Evolutionary conservation across 2,888 invertebrate species (phyloP), one percentile per base, ranked within the genome.

Genomic region (Callyntrura guangdongensis): DNA sequence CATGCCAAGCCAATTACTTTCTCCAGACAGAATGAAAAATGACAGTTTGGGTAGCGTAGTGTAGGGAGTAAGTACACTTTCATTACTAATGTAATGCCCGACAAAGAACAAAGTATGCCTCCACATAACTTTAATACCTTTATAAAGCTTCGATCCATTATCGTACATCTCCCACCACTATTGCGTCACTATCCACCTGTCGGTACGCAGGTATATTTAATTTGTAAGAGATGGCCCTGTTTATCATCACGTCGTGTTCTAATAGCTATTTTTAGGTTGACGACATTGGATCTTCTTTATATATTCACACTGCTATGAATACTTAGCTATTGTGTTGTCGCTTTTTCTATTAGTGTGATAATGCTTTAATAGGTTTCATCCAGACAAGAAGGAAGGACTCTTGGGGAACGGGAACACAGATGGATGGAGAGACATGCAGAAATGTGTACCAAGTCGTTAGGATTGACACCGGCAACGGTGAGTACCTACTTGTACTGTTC

Each of bases 1-100:
- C 83, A 53, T 89, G 89, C 89, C 89, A 89, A 89, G 85, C 91
- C 91, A 92, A 92, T 92, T 92, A 92, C 91, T 92, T 92, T 92
- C 89, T 87, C 84, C 53, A 81, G 87, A 90, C 91, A 81, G 90
- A 86, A 90, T 92, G 91, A 92, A 90, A 92, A 92, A 92, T 92
- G 91, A 89, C 89, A 82, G 79, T 36, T 14, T n/a, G 56, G 27
- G 59, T 27, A 59, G 79, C 56, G 49, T 45, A 6, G 53, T 77
- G 79, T 53, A 27, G 79, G 9, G 49, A 74, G 56, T 59, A 27
- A 59, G 25, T 59, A 79, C 59, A 17, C 59, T 79, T n/a, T 25
- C 79, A 59, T 77, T 77, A 77, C 77, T 77, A 53, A 77, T 86
- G 86, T 89, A 83, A 88, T 88, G 47, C 56, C 6, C 22, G 22